These are phyloP conservation scores for Dryoscopus gambensis DNA, from an alignment of 2,113 vertebrate genomes.

Conservation along the genomic window DNA sequence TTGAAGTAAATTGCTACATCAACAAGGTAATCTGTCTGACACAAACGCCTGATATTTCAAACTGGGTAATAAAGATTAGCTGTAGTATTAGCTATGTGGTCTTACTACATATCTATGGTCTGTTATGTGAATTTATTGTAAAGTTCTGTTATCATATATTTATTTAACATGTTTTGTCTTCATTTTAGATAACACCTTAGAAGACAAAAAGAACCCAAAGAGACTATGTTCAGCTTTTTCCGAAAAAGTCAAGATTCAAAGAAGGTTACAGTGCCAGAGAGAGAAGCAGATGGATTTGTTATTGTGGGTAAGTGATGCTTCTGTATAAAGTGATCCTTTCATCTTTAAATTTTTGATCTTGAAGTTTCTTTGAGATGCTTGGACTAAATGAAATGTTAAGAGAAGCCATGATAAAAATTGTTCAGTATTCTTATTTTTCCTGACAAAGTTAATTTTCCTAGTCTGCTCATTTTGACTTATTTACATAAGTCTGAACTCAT, in stretches of 20 bases:
- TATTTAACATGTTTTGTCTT: neutral
- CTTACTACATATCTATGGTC: neutral
- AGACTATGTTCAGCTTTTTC: slow-evolving; percentile 86
- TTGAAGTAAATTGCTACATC: neutral
- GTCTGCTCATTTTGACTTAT: neutral
- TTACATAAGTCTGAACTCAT: neutral
- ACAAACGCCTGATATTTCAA: neutral
- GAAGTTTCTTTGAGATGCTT: neutral
- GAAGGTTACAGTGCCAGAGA: slow-evolving; percentile 78
- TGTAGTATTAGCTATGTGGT: neutral
- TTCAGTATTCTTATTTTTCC: neutral
- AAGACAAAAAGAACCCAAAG: neutral
- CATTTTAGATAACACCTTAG: slow-evolving; percentile 17
- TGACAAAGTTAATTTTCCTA: neutral
- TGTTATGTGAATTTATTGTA: neutral
- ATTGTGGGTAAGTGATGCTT: slow-evolving; percentile 82
- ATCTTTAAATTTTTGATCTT: neutral
- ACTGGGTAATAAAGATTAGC: neutral
- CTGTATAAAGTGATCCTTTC: neutral
- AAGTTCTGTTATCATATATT: neutral
- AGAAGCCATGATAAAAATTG: neutral
- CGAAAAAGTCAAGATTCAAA: slow-evolving; percentile 81
- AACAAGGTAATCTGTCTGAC: neutral
- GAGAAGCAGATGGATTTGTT: slow-evolving; percentile 90
- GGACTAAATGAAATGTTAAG: neutral